Base-by-base conservation (phyloP, 1,140 invertebrate species). In the Pomacea maculata region DNA sequence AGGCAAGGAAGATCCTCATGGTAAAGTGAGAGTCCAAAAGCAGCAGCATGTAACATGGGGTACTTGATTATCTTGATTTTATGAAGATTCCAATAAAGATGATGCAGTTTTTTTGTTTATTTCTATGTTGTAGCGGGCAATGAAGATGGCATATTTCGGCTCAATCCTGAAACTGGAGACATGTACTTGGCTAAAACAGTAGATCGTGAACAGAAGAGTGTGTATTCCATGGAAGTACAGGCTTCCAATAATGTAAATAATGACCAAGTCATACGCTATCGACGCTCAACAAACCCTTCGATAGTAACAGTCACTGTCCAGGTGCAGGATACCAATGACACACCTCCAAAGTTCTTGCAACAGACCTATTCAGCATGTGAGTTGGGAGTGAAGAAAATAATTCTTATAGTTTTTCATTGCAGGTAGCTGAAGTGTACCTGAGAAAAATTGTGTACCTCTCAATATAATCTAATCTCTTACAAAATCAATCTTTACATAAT, bases 171-270 rank as follows among this genome's bases (percentile, higher is more conserved):
- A 8, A 86, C 80, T 34, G 79, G 75, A 70, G 14, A 77, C 6
- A 17, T 76, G 55, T 14, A 17, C 15, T 14, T 57, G 5, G 61
- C 21, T 8, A 54, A 45, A 14, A 52, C n/a, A 57, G 68, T 80
- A 25, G 76, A 78, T 29, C 70, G 64, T 8, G 75, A 79, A 63
- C 55, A 55, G 57, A 81, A 75, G 45, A 19, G 19, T 52, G 68
- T 87, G 12, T 74, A 87, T 75, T 54, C 61, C 54, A 81, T 90
- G 29, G 82, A 87, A 73, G 80, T 89, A 5, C 80, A 84, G 34
- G 89, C 88, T 25, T 86, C 83, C 55, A 89, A 90, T 79, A 84
- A 85, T 19, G 82, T 87, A 25, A 86, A 85, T 64, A 85, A 89
- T 78, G 89, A 89, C 77, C 83, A 71, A 1, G 88, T 90, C 1